A percentile compares a stretch with the other conserved stretches of the same genome.
Conservation (phyloP, 1,140 invertebrate species). For the Aphis craccivora region DNA sequence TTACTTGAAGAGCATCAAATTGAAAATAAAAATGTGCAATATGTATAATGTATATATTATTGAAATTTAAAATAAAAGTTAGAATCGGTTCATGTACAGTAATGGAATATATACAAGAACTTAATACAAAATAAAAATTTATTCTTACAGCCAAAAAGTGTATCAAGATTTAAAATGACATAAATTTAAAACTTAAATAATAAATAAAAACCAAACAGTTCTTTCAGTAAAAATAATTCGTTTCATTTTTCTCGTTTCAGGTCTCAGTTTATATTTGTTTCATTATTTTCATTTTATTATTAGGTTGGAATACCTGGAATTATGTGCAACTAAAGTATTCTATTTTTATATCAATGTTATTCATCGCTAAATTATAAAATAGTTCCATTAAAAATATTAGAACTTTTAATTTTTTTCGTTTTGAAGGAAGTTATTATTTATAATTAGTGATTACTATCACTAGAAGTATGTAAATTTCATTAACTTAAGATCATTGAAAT, state of each 20-base stretch:
- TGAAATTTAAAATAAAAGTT: conserved; percentile 35
- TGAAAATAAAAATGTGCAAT: not conserved
- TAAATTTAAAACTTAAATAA: not conserved
- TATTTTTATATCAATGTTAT: not conserved
- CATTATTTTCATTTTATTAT: not conserved
- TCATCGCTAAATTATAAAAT: not conserved
- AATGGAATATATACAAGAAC: not conserved
- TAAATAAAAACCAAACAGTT: not conserved
- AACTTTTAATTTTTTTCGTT: not conserved
- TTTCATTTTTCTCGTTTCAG: not conserved
- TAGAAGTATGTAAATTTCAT: not conserved
- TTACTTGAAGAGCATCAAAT: not conserved
- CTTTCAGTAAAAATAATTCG: not conserved
- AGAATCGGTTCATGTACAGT: not conserved
- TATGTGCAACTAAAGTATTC: no score
- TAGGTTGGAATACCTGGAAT: not conserved
- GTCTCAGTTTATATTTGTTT: not conserved
- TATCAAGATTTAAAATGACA: not conserved
- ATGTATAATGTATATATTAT: not conserved
- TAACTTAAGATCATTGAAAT: not conserved
- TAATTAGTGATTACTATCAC: not conserved
- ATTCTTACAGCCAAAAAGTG: not conserved
- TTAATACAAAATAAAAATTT: not conserved
- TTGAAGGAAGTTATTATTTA: not conserved
- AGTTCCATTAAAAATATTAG: not conserved